Evolutionary conservation across 2,797 vertebrate species (phyloP).

Genomic region (Tinamus major): DNA sequence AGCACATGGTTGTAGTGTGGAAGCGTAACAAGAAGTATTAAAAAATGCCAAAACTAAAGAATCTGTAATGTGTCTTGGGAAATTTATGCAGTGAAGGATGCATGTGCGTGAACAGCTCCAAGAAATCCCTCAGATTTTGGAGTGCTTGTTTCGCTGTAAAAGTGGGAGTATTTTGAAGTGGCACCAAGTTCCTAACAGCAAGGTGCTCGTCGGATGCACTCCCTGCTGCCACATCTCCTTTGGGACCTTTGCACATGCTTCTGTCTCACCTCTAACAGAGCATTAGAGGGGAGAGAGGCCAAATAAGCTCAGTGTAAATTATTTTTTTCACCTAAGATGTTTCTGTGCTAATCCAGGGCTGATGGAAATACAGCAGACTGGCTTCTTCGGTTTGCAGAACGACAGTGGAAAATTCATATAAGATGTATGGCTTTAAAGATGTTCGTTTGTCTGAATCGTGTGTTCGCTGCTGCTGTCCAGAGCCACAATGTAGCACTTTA

Average conservation of each 20-base stretch:
- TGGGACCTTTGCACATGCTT: not conserved
- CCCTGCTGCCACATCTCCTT: not conserved
- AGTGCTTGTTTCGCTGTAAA: not conserved
- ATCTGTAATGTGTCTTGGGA: not conserved
- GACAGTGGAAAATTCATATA: not conserved
- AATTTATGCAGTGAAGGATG: not conserved
- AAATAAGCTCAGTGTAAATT: not conserved
- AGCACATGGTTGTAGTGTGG: not conserved
- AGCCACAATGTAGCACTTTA: rapidly evolving
- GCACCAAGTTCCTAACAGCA: not conserved
- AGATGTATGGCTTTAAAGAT: not conserved
- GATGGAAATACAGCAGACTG: rapidly evolving
- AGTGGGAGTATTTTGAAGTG: not conserved
- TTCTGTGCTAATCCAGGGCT: not conserved
- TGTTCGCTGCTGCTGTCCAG: rapidly evolving
- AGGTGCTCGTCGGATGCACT: not conserved
- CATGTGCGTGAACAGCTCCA: not conserved
- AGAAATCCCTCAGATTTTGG: not conserved
- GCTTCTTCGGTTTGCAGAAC: not conserved
- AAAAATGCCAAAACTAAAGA: not conserved
- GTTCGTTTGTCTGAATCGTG: rapidly evolving
- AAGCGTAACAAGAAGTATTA: not conserved
- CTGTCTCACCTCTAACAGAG: not conserved
- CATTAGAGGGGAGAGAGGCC: not conserved
- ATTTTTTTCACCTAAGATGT: not conserved